Base-by-base conservation (phyloP, 2,888 invertebrate genomes). In the Boloria euphrosyne region DNA sequence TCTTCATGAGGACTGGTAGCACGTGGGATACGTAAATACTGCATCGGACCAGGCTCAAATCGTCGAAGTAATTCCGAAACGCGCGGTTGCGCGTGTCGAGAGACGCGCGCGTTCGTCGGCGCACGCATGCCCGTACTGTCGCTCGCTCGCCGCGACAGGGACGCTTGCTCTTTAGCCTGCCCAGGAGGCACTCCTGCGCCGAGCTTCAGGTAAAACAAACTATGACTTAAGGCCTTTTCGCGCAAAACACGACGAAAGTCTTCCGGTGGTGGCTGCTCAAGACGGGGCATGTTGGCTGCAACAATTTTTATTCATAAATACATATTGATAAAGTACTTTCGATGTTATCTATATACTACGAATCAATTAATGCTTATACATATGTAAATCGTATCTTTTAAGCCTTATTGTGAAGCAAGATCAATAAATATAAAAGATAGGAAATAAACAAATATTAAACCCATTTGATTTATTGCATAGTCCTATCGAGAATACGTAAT, bases 221-320 rank as follows among this genome's bases (percentile, higher is more conserved):
- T 92, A 82, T 93, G 93, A 79, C 78, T 87, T 46, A 92, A 80
- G 64, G 93, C 92, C 80, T 93, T 93, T 80, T 92, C 91, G 65
- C 91, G 86, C 68, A 93, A 79, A 68, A 92, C 87, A 66, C 89
- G 86, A 50, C 93, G 88, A 80, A 92, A 91, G 78, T 93, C 93
- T 74, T 91, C 89, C 47, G 87, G 84, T 53, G 86, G 79, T 53
- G 80, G 75, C 69, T 87, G 79, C 71, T 90, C 90, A 65, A 91
- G 73, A 55, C 89, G 90, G 67, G 91, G 91, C 92, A 92, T 92
- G 71, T 22, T 67, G 49, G 17, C 66, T 66, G 63, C 13, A 49
- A 66, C 47, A 13, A 52, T 38, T 38, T 38, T 38, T 38, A 65
- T 44, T 49, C 0, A 47, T 22, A 47, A 47, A 27, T 6, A 31